These are phyloP conservation scores for Xylota sylvarum DNA, from an alignment of 2,888 invertebrate genomes.

Conservation along the genomic window DNA sequence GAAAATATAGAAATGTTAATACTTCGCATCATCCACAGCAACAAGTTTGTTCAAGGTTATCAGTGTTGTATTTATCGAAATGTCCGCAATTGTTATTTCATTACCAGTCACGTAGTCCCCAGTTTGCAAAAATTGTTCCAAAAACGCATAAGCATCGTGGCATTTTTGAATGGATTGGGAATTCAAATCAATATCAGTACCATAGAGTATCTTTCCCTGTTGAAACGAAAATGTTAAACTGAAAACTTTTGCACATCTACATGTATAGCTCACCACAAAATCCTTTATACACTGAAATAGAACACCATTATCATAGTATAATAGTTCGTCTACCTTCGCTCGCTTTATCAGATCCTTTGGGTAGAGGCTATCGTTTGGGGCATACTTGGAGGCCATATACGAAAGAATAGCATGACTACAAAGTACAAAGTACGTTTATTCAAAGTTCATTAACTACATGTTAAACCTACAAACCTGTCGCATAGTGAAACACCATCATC, in stretches of 20 bases:
- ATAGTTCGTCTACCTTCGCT: constrained; percentile 85
- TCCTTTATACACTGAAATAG: constrained; percentile 83
- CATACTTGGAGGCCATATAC: constrained; percentile 85
- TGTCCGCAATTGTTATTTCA: constrained; percentile 83
- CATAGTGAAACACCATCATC: constrained; percentile 85
- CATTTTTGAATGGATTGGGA: constrained; percentile 77
- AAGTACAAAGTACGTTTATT: neutral
- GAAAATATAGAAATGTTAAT: neutral
- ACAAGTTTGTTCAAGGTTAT: constrained; percentile 80
- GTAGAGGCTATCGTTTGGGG: constrained; percentile 85
- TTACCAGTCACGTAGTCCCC: constrained; percentile 76
- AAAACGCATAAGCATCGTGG: constrained; percentile 77
- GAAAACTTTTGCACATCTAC: neutral
- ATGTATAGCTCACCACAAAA: constrained; percentile 82
- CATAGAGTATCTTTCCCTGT: constrained; percentile 75
- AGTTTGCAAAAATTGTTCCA: constrained; percentile 80
- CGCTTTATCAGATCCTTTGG: constrained; percentile 85
- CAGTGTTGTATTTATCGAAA: constrained; percentile 82
- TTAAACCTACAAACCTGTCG: constrained; percentile 82
- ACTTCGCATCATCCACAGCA: constrained; percentile 78
- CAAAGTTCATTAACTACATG: neutral
- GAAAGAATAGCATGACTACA: constrained; percentile 84
- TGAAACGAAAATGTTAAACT: neutral
- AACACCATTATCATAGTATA: constrained; percentile 85
- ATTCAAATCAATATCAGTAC: constrained; percentile 65